Evolutionary conservation across 2,888 invertebrate species (phyloP), one percentile per base, ranked within the genome.

Genomic region (Protophormia terraenovae): DNA sequence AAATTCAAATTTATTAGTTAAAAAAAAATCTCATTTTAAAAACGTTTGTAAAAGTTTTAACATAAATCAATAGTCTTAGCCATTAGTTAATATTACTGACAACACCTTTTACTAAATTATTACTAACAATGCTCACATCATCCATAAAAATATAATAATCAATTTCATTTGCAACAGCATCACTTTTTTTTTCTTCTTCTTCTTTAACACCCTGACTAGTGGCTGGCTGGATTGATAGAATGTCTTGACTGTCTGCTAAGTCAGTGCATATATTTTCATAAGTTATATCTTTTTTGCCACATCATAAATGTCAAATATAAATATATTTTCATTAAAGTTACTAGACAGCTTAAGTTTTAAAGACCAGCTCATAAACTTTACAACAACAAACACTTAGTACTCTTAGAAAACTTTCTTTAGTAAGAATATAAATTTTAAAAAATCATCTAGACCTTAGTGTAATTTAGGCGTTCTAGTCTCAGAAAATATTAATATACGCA

Each of bases 271-370:
- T 19, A 75, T 75, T 81, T 69, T 55, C 41, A 45, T 12, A 71
- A 24, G 27, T 55, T 72, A 83, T 58, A n/a, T n/a, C n/a, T n/a
- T 47, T 79, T 85, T 84, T 80, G 82, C 79, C 87, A 86, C 85
- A 84, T 87, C 87, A 84, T 87, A 84, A 87, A 87, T 82, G 87
- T 87, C 87, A 87, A 85, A 75, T 73, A 58, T 1, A 73, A 77
- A 73, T 69, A 79, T 69, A 76, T 82, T 76, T 80, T 71, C 55
- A 79, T 83, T 73, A 73, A 76, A 76, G 27, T 22, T 32, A 62
- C 32, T 62, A 62, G 50, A 24, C 75, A 71, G 50, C 41, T 29
- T 27, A 41, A 71, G 58, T 58, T 29, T 6, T 12, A 32, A 66
- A 71, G 69, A 38, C 24, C 38, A 60, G 22, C 66, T 10, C 0